Evolutionary conservation across 2,888 invertebrate genomes (phyloP).

Genomic region (Rotaria macrura): DNA sequence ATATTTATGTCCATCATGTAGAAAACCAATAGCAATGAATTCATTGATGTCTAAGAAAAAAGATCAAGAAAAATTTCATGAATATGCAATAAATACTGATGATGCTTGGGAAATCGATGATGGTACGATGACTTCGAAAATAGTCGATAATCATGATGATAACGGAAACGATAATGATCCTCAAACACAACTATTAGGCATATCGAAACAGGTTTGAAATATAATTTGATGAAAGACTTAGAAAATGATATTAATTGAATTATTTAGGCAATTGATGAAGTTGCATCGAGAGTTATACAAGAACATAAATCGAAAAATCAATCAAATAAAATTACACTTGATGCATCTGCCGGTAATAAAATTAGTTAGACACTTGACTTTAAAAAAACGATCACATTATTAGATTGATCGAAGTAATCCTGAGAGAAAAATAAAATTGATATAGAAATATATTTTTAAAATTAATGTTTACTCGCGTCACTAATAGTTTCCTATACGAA

Average conservation of each 20-base stretch:
- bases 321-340: background rate
- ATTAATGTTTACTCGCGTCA: no score
- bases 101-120: constrained; percentile 9
- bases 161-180: background rate
- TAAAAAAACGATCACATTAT: no score
- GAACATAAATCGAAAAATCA: background rate
- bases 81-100: constrained; percentile 1
- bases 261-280: background rate
- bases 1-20: background rate
- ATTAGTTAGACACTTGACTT: background rate
- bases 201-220: background rate
- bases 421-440: no score
- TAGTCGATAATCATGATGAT: background rate
- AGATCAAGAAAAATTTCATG: constrained; percentile 2
- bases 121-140: background rate
- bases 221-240: background rate
- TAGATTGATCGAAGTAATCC: no score
- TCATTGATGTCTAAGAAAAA: background rate
- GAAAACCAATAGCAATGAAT: background rate
- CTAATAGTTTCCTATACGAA: no score
- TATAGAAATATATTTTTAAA: no score
- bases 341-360: background rate
- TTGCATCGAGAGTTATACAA: background rate
- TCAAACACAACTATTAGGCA: background rate
- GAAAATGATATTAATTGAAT: background rate